Base-by-base conservation (phyloP, 1,140 invertebrate genomes). In the Eriosoma lanigerum region DNA sequence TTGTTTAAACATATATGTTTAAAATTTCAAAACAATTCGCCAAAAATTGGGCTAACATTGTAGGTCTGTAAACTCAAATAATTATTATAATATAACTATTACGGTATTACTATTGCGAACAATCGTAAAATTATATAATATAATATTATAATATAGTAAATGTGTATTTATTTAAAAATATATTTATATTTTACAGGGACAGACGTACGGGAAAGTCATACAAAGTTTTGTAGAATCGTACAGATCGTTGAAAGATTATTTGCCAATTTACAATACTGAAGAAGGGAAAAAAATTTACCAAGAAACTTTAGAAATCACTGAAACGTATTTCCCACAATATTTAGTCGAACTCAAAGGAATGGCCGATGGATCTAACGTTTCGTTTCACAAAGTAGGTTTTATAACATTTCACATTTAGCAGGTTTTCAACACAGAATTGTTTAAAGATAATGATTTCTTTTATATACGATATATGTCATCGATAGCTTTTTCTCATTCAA, bases 341-440 rank as follows among this genome's bases (percentile, higher is more conserved):
- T 86, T 95, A 0, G 87, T 90, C 50, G 94, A 96, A 86, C 86
- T 96, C n/a, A 88, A 94, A 85, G 94, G 94, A 52, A 91, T 91
- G 5, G 93, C 94, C 19, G 92, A 94, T 84, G 94, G 94, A 1
- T 91, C 94, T 15, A 87, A 91, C 81, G 91, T 95, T 12, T 91
- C 93, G 1, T 96, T 95, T 85, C 86, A 94, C 83, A 92, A 93
- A 88, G 92, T 93, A 86, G 0, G 9, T 29, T 38, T 4, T 4
- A 38, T 38, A 8, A 3, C 32, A 38, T 38, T 38, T 38, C 3
- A 38, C 8, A 38, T 38, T 38, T 38, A 8, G 32, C 32, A 8
- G 32, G 8, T 38, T 38, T 38, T 38, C 32, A 38, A 38, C 3
- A 38, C 8, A 8, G 32, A 3, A 4, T 38, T 38, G 3, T 38